Base-by-base conservation (phyloP, 2,797 vertebrate species). In the Glossophaga mutica region DNA sequence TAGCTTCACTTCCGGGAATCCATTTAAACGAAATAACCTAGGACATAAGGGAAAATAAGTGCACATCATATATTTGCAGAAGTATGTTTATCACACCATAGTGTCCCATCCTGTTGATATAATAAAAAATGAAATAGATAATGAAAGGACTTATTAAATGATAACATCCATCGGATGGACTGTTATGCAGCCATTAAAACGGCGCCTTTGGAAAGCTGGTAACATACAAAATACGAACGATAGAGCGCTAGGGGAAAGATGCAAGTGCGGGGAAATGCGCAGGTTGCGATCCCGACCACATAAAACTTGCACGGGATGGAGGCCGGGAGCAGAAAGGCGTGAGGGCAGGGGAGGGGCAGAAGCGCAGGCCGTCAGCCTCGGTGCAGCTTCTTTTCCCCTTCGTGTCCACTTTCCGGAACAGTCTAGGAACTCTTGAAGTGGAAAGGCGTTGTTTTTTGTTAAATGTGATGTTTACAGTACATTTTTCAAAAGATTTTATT, bases 61-160 rank as follows among this genome's bases (percentile, higher is more conserved):
- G 91, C 82, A 37, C 52, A 95, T 90, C 94, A 91, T 89, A 78
- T 88, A 96, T 96, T 96, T 97, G 82, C 16, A 96, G 82, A 94
- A 96, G 94, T 96, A 90, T 92, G 78, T 96, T 94, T 95, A 96
- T 96, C 83, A 73, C 4, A 52, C 16, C 16, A 62, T 82, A 93
- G 81, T 94, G 94, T 92, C 65, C 62, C 26, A 91, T 94, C 94
- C 71, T 84, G 68, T 77, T 87, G 71, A 94, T 86, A 94, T 22
- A 34, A 90, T 94, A 59, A 93, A 94, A 52, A 90, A 52, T 70
- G 93, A 96, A 92, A 83, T 70, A 91, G 92, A 90, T 94, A 91
- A 89, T 97, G 89, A 97, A 96, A 95, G 55, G 86, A 95, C 87
- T 96, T 96, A 96, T 97, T 96, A 96, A 96, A 96, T 94, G 74